Percentiles rank a stretch among this genome's conserved stretches.
phyloP scores from a whole-genome alignment of 2,113 vertebrate genomes.

The Megaceryle maxima region DNA sequence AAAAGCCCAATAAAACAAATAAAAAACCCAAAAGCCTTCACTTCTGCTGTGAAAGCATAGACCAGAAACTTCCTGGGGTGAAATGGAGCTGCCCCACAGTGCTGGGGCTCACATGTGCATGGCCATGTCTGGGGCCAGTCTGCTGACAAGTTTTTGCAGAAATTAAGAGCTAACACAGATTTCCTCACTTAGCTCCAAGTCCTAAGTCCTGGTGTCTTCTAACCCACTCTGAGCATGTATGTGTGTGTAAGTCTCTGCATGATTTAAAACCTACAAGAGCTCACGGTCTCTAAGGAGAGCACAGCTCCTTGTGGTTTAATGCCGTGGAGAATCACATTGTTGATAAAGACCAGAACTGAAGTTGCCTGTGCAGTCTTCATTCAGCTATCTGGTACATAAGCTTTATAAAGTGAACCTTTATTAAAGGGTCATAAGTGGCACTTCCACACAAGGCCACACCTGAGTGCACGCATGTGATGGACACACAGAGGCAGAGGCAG shows the following conservation, averaged over 20 bases:
- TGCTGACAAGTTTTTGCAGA: background rate
- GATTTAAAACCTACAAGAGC: background rate
- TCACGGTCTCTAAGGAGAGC: background rate
- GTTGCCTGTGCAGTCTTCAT: too few species aligned
- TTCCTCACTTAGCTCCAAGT: background rate
- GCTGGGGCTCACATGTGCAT: rapidly evolving
- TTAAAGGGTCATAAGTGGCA: background rate
- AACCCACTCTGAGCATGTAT: background rate
- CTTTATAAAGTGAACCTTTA: background rate
- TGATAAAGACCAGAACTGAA: background rate
- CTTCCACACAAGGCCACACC: background rate
- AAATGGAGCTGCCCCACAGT: background rate
- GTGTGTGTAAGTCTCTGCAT: background rate
- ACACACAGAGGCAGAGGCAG: rapidly evolving
- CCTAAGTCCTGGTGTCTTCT: background rate
- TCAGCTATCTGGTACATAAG: background rate
- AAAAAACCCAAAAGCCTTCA: background rate
- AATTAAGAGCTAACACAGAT: background rate
- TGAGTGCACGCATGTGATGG: background rate
- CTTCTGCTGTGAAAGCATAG: background rate
- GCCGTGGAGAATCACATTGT: background rate
- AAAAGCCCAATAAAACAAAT: background rate
- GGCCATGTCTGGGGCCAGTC: background rate
- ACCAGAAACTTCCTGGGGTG: background rate
- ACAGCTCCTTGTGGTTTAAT: background rate